These are phyloP conservation scores for Perizoma affinitatum DNA, from an alignment of 2,888 invertebrate species.

Conservation along the genomic window DNA sequence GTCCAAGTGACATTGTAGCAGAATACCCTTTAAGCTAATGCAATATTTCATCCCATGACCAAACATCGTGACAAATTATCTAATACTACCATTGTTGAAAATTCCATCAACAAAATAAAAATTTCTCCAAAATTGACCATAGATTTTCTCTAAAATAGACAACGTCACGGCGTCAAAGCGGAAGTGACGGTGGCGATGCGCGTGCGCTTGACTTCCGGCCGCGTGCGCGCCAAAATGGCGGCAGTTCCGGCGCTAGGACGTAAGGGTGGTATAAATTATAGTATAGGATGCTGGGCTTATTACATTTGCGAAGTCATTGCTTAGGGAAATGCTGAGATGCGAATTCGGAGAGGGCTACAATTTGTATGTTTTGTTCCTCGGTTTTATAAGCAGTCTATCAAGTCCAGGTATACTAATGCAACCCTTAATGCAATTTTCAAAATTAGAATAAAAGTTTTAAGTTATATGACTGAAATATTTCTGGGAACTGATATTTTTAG, in stretches of 20 bases:
- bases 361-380: too few relatives aligned
- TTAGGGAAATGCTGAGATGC: slow-evolving; percentile 8
- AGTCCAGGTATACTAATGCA: too few relatives aligned
- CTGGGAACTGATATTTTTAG: too few relatives aligned
- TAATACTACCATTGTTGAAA: slow-evolving; percentile 15
- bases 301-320: slow-evolving; percentile 64
- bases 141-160: slow-evolving; percentile 71
- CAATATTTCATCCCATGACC: slow-evolving; percentile 25
- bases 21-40: not conserved
- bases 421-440: too few relatives aligned
- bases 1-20: not conserved
- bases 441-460: too few relatives aligned
- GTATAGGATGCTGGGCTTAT: slow-evolving; percentile 70
- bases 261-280: slow-evolving; percentile 78
- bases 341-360: not conserved
- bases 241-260: slow-evolving; percentile 74
- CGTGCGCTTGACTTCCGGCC: slow-evolving; percentile 79
- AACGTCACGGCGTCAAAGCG: slow-evolving; percentile 63
- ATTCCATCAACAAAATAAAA: slow-evolving; percentile 26
- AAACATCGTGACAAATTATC: slow-evolving; percentile 24
- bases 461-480: too few relatives aligned
- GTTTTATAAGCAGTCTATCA: too few relatives aligned
- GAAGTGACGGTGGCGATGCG: slow-evolving; percentile 75
- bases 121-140: slow-evolving; percentile 53
- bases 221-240: slow-evolving; percentile 82